Evolutionary conservation across 2,797 vertebrate species (phyloP), one percentile per base, ranked within the genome.

Genomic region (Odontamblyopus lacepedii): DNA sequence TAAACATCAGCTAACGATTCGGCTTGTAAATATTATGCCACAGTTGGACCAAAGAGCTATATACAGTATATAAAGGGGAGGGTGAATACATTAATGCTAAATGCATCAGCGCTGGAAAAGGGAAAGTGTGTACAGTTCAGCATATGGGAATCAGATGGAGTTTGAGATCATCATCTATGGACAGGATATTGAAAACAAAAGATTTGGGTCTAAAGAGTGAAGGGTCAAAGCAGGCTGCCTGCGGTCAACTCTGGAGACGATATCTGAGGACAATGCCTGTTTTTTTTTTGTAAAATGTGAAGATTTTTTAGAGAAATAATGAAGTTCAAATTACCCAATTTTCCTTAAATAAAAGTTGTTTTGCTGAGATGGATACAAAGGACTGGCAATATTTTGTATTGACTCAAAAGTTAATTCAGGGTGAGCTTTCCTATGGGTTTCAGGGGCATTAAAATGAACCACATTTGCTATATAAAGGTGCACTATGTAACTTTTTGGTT

Each of bases 1-100:
- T 88, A 91, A 92, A 90, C 87, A 91, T 67, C 72, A 78, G 74
- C 79, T 75, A 74, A 81, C 51, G 15, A 80, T 83, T 81, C 72
- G 76, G 88, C 76, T 79, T 78, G 74, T 85, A 74, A 84, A 90
- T 86, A 85, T 88, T 87, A 78, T 83, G 73, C 73, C 82, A 81
- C 78, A 77, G 79, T 75, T 76, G 67, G 53, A 72, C 57, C 18
- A 29, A 64, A 59, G 35, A 60, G 81, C 74, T 85, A 56, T 60
- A 75, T 15, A 13, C 13, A 13, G 13, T 13, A 70, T 69, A 78
- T 12, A 72, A 81, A 77, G 50, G 59, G 70, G 35, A 64, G 78
- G 79, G 68, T 50, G 77, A 65, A 61, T 16, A 61, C 72, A 71
- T 65, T 62, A 72, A 35, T 59, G 38, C 69, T 38, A 71, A 79